A percentile compares a stretch with the other conserved stretches of the same genome.
phyloP scores from a whole-genome alignment of 2,113 vertebrate species.

The Dipodomys spectabilis region DNA sequence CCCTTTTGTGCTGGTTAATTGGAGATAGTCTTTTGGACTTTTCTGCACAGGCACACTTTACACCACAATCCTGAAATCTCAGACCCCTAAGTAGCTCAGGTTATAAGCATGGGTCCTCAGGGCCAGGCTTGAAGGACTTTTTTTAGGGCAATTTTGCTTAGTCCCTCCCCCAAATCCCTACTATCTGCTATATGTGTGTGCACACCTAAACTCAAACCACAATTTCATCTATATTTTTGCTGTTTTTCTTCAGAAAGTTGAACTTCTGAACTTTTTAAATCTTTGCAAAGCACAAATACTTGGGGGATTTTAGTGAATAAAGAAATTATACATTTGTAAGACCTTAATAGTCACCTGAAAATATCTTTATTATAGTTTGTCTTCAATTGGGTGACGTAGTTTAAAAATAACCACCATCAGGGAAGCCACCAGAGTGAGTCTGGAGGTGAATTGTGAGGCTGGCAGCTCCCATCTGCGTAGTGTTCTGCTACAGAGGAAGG shows the following conservation, averaged over 20 bases:
- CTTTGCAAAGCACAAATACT: not conserved
- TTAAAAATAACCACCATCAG: not conserved
- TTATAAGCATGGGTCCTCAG: too few species aligned
- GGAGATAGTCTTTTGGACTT: too few species aligned
- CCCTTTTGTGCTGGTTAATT: too few species aligned
- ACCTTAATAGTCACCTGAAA: not conserved
- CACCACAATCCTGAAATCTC: too few species aligned
- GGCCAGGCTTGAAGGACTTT: not conserved
- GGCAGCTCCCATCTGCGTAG: not conserved
- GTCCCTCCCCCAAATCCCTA: fast-evolving
- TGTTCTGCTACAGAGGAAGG: not conserved
- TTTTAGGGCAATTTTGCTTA: not conserved
- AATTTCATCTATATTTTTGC: not conserved
- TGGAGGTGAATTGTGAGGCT: not conserved
- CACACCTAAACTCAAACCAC: not conserved
- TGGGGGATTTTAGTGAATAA: not conserved
- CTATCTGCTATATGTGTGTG: fast-evolving
- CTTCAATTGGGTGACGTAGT: not conserved
- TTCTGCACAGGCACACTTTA: too few species aligned
- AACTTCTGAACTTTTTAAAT: not conserved
- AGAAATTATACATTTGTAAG: constrained; percentile 10
- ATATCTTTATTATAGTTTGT: not conserved
- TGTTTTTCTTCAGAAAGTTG: not conserved
- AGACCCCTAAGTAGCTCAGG: too few species aligned
- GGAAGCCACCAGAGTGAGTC: not conserved